Evolutionary conservation across 2,113 vertebrate genomes (phyloP), one percentile per base, ranked within the genome.

Genomic region (Murina feae): DNA sequence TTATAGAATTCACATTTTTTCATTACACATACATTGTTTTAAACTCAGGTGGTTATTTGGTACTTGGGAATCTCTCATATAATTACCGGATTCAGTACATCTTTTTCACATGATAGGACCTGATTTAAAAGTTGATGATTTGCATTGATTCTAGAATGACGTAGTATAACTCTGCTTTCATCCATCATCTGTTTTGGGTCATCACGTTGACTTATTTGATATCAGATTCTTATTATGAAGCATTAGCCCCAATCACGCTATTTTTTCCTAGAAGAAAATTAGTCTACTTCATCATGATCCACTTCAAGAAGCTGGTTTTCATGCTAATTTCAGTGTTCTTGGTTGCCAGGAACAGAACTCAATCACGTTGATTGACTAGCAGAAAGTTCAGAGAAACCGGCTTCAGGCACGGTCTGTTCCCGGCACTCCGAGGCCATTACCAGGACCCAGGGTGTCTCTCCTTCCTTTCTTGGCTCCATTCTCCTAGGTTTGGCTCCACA

Each of bases 51-150:
- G 21, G 39, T 84, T 75, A 63, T n/a, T 63, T 37, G 35, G 17
- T 76, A 66, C 28, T 89, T 58, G 49, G 66, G 86, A 86, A 82
- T 86, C 23, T 82, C 12, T 86, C 58, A n/a, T 42, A 14, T 58
- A 42, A 49, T 94, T 88, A 42, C 42, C 58, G 7, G 18, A 42
- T 58, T 16, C 17, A 44, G 4, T 76, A 28, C 13, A 72, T 69
- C 65, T 91, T 89, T 55, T 35, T 28, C 75, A 51, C 72, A 25
- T 32, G 71, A 66, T 35, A 76, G 7, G 68, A 66, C 6, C 47
- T 63, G 51, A 14, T 92, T 94, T 81, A 72, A 92, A 95, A 90
- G 66, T 32, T 44, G 47, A n/a, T 68, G 21, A 49, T 86, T 92
- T 95, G 12, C 4, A 53, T 11, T 86, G 51, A 76, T 89, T 66